A percentile compares a stretch with the other conserved stretches of the same genome.
Conservation (phyloP, 2,888 invertebrate species). For the Leptinotarsa tumamoca region DNA sequence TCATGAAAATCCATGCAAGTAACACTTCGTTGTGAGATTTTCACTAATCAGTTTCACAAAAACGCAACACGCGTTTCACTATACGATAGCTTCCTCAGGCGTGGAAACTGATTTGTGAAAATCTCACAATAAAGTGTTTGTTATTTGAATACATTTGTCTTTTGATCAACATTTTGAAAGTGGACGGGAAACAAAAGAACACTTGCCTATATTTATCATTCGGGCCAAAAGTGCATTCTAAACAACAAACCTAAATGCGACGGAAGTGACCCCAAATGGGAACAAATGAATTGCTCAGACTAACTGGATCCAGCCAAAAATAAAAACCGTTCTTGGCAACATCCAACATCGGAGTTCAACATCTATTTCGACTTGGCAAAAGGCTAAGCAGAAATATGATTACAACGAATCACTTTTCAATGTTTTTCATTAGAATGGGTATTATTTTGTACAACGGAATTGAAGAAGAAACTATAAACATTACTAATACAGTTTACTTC, state of each 20-base stretch:
- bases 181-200: neutral
- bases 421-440: neutral
- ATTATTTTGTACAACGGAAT: neutral
- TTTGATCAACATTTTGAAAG: neutral
- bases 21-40: too few relatives aligned
- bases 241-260: neutral
- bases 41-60: too few relatives aligned
- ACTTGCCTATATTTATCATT: neutral
- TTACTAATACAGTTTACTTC: too few relatives aligned
- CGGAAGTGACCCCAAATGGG: conserved; percentile 1
- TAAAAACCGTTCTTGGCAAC: conserved; percentile 7
- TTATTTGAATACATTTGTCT: too few relatives aligned
- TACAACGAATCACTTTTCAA: neutral
- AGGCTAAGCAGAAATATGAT: neutral
- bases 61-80: too few relatives aligned
- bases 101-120: too few relatives aligned
- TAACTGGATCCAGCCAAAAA: conserved; percentile 1
- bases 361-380: neutral
- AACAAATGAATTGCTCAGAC: conserved; percentile 4
- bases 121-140: too few relatives aligned
- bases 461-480: too few relatives aligned
- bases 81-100: too few relatives aligned
- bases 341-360: neutral
- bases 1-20: too few relatives aligned
- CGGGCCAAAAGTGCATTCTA: neutral